Evolutionary conservation across 1,140 invertebrate species (phyloP).

Genomic region (Cotesia vestalis): DNA sequence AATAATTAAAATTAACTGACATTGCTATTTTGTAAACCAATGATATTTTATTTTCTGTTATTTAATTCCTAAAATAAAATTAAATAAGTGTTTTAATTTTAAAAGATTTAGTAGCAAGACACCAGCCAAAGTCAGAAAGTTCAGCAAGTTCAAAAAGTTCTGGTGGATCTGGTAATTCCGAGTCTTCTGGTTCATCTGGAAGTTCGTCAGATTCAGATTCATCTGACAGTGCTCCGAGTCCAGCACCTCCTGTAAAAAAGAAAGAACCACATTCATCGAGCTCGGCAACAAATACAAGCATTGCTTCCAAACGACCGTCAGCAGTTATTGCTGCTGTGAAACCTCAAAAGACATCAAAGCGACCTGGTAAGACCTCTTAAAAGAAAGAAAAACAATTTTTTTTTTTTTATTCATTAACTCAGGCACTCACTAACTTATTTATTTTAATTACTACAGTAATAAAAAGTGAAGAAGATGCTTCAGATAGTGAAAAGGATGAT

Average conservation of each 20-base stretch:
- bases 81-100: neutral
- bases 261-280: slow-evolving; percentile 51
- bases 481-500: slow-evolving; percentile 59
- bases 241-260: slow-evolving; percentile 56
- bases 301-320: slow-evolving; percentile 61
- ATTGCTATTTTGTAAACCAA: too few species aligned
- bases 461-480: slow-evolving; percentile 59
- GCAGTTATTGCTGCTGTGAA: slow-evolving; percentile 59
- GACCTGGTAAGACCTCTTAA: slow-evolving; percentile 50
- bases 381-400: neutral
- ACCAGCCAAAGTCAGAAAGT: slow-evolving; percentile 58
- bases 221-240: slow-evolving; percentile 59
- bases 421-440: neutral
- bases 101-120: slow-evolving; percentile 45
- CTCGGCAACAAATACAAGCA: slow-evolving; percentile 46
- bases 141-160: slow-evolving; percentile 64
- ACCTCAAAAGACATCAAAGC: slow-evolving; percentile 60
- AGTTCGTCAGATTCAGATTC: slow-evolving; percentile 65
- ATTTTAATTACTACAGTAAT: slow-evolving; percentile 38
- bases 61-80: neutral
- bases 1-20: too few species aligned
- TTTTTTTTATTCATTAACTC: neutral
- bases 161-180: slow-evolving; percentile 55
- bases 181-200: slow-evolving; percentile 59
- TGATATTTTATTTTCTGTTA: slow-evolving; percentile 10